Percentiles rank a stretch among this genome's conserved stretches.
These are phyloP conservation scores for Trypoxylon attenuatum DNA, from an alignment of 2,888 invertebrate species.

Conservation along the genomic window DNA sequence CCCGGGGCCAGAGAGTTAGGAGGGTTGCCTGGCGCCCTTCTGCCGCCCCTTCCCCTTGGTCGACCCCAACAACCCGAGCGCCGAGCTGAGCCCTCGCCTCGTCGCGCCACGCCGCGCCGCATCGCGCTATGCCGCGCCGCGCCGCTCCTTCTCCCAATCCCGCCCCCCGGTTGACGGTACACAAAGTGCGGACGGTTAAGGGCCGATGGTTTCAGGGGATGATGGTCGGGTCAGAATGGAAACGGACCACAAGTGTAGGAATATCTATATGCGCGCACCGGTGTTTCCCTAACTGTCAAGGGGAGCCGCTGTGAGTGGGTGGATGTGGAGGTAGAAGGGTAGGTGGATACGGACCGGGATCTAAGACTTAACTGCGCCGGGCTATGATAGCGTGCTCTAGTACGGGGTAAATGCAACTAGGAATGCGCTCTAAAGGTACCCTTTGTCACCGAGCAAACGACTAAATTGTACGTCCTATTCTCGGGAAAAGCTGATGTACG, in stretches of 20 bases:
- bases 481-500: conserved; percentile 43
- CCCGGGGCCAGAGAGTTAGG: conserved; percentile 65
- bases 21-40: conserved; percentile 68
- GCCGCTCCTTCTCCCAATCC: conserved; percentile 19
- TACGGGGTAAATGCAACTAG: conserved; percentile 49
- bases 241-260: conserved; percentile 55
- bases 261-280: conserved; percentile 29
- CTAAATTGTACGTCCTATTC: conserved; percentile 52
- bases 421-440: conserved; percentile 45
- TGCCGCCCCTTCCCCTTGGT: conserved; percentile 51
- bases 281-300: not conserved
- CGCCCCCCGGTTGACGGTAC: conserved; percentile 38
- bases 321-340: not conserved
- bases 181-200: conserved; percentile 63
- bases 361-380: conserved; percentile 8
- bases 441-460: conserved; percentile 56
- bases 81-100: too few relatives aligned
- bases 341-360: not conserved
- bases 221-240: conserved; percentile 51
- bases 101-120: too few relatives aligned
- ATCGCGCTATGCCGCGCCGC: too few relatives aligned
- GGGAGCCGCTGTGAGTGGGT: not conserved
- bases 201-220: conserved; percentile 59
- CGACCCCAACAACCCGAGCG: too few relatives aligned
- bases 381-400: conserved; percentile 46